A percentile compares a stretch with the other conserved stretches of the same genome.
Evolutionary conservation across 2,797 vertebrate genomes (phyloP).

Genomic region (Thripadectes ignobilis): DNA sequence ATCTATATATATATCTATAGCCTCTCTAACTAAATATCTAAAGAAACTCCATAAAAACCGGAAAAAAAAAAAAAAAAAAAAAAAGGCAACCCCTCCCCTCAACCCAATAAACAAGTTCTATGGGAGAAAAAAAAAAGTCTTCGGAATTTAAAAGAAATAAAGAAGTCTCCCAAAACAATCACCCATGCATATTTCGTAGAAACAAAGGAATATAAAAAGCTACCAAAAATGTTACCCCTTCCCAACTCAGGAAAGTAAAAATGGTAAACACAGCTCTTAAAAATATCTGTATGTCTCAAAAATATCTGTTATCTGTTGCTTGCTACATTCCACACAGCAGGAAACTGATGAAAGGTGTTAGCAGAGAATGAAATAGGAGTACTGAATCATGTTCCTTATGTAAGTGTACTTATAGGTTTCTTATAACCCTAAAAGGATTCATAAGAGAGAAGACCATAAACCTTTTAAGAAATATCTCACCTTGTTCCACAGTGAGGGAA

Average conservation of each 20-base stretch:
- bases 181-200: not conserved
- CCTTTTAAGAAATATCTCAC: not conserved
- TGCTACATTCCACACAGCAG: not conserved
- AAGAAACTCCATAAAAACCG: not conserved
- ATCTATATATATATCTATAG: not conserved
- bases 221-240: fast-evolving
- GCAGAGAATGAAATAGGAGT: not conserved
- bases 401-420: not conserved
- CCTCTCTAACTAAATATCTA: not conserved
- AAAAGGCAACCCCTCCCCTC: not conserved
- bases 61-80: not conserved
- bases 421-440: not conserved
- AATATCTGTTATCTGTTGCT: not conserved
- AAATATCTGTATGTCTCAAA: not conserved
- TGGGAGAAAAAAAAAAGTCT: not conserved
- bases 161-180: fast-evolving
- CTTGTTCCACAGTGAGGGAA: not conserved
- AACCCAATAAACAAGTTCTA: fast-evolving
- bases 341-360: not conserved
- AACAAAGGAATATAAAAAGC: not conserved
- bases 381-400: not conserved
- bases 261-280: not conserved
- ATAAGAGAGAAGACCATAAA: not conserved
- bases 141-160: not conserved
- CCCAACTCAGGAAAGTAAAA: not conserved